Conservation (phyloP, 2,888 invertebrate genomes). For the Athalia circularis region DNA sequence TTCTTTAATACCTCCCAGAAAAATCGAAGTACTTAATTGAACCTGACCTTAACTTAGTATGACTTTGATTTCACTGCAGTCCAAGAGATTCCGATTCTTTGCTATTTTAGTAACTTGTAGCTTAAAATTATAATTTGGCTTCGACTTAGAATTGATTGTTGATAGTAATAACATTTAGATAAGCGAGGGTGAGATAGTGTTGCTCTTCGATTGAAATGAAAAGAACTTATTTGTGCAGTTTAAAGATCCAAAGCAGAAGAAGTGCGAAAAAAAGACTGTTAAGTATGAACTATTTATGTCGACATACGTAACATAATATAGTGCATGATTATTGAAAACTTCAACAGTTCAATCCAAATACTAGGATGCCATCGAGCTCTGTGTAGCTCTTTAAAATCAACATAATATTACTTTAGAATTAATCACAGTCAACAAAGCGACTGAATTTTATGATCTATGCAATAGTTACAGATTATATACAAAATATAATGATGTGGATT, state of each 20-base stretch:
- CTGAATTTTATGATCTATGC: too few relatives aligned
- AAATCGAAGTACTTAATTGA: neutral
- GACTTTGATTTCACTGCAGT: neutral
- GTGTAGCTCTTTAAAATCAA: neutral
- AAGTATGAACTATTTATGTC: neutral
- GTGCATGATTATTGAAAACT: slow-evolving; percentile 53
- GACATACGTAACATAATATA: neutral
- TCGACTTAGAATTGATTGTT: slow-evolving; percentile 4
- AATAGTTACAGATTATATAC: too few relatives aligned
- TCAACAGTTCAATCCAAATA: slow-evolving; percentile 63
- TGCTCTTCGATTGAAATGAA: slow-evolving; percentile 10
- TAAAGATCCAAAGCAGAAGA: neutral
- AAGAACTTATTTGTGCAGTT: neutral
- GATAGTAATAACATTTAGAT: neutral
- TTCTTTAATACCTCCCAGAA: too few relatives aligned
- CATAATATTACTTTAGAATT: neutral
- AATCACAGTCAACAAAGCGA: neutral
- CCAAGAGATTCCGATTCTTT: neutral
- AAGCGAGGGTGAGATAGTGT: neutral
- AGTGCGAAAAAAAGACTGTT: neutral
- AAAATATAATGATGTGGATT: too few relatives aligned
- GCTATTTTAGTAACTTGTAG: neutral
- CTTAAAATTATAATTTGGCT: slow-evolving; percentile 38
- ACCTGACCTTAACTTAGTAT: too few relatives aligned
- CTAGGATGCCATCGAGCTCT: slow-evolving; percentile 33